These are phyloP conservation scores for Anniella stebbinsi DNA, from an alignment of 2,797 vertebrate genomes.

Conservation along the genomic window DNA sequence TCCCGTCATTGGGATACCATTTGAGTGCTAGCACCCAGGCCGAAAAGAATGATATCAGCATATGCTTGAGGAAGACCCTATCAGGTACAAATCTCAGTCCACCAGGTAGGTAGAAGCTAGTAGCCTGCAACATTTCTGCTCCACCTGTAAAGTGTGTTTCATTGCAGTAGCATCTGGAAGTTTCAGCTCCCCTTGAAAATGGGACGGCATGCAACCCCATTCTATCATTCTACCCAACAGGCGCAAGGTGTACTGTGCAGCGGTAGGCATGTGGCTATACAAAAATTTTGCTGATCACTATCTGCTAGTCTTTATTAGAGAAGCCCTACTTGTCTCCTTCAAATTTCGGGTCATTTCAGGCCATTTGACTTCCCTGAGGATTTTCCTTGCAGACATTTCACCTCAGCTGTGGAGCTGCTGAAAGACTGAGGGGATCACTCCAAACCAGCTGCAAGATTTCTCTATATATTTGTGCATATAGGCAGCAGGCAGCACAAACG, in stretches of 20 bases:
- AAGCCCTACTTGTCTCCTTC: too few relatives aligned
- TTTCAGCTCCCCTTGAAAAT: neutral
- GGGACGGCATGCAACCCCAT: neutral
- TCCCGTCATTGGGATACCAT: neutral
- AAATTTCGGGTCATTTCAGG: neutral
- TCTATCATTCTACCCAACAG: neutral
- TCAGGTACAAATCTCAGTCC: neutral
- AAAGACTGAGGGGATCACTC: neutral
- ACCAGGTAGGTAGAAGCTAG: neutral
- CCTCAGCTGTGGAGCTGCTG: neutral
- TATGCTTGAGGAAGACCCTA: neutral
- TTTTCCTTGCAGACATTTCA: neutral
- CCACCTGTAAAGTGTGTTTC: neutral
- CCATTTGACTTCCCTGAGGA: neutral
- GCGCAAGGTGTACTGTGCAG: neutral
- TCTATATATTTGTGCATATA: too few relatives aligned
- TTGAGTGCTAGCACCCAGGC: too few relatives aligned
- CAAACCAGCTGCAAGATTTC: neutral
- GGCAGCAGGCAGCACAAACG: neutral
- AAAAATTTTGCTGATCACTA: neutral
- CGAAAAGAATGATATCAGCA: neutral
- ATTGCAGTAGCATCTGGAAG: neutral
- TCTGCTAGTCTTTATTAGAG: neutral
- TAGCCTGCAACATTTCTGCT: neutral
- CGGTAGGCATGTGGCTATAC: neutral